phyloP scores from a whole-genome alignment of 2,888 invertebrate species.

The Drosophila eohydei region DNA sequence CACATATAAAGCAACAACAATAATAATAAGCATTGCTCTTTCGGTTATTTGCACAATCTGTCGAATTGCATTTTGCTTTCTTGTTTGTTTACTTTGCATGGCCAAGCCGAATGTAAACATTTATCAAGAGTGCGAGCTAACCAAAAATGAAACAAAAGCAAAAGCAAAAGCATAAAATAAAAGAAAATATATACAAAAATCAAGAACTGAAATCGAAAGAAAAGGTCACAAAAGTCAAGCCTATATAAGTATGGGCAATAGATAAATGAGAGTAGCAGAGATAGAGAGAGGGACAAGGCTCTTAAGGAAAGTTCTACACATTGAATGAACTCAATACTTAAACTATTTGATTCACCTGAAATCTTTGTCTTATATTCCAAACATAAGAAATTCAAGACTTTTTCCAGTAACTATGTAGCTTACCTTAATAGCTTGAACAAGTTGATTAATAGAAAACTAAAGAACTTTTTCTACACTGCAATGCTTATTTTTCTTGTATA shows the following conservation, averaged over 20 bases:
- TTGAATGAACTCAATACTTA: no score
- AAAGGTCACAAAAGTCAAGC: background rate
- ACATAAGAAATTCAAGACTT: no score
- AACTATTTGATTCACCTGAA: no score
- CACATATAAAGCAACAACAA: background rate
- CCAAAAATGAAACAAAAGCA: background rate
- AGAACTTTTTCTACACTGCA: no score
- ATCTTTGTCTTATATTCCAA: no score
- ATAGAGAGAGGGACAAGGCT: no score
- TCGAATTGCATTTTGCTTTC: slow-evolving; percentile 33
- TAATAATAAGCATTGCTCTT: slow-evolving; percentile 39
- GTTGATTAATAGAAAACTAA: no score
- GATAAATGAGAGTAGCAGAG: background rate
- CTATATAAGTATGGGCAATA: background rate
- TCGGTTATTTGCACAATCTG: slow-evolving; percentile 48
- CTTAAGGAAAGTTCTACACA: no score
- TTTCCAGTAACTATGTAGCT: no score
- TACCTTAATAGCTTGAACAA: no score
- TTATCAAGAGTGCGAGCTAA: slow-evolving; percentile 19
- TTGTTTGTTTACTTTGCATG: slow-evolving; percentile 33
- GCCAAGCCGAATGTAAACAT: slow-evolving; percentile 40
- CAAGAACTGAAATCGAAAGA: background rate
- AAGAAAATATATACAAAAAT: background rate
- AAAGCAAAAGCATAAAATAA: background rate
- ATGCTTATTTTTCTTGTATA: no score